These are phyloP conservation scores for Sceliomorpha sp. DNA, from an alignment of 2,888 invertebrate species.

Conservation along the genomic window DNA sequence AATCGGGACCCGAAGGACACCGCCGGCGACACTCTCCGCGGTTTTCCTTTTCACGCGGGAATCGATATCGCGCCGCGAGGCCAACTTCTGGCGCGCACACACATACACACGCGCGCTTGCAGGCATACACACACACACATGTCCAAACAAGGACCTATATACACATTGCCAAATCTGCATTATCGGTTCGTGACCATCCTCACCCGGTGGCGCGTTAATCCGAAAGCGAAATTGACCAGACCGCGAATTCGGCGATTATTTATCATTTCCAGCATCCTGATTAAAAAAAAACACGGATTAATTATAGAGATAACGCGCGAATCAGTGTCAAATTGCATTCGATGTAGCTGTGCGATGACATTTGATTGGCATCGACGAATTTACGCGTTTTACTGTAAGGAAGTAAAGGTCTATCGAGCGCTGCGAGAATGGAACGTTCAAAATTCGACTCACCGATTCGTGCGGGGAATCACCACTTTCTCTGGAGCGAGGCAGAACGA, in stretches of 20 bases:
- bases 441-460: no score
- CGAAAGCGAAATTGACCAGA: conserved; percentile 39
- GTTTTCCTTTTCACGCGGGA: conserved; percentile 55
- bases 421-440: no score
- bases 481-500: conserved; percentile 4
- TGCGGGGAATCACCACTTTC: no score
- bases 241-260: conserved; percentile 5
- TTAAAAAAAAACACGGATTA: no score
- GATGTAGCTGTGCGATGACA: no score
- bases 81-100: conserved; percentile 49
- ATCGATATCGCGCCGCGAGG: conserved; percentile 52
- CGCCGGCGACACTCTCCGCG: conserved; percentile 50
- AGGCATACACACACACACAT: conserved; percentile 7
- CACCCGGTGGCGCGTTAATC: conserved; percentile 8
- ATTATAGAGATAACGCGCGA: no score
- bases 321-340: no score
- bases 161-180: conserved; percentile 16
- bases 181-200: conserved; percentile 12
- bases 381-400: no score
- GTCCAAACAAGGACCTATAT: conserved; percentile 5
- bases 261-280: no score
- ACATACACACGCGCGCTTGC: conserved; percentile 13
- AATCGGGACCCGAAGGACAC: conserved; percentile 45
- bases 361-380: no score
- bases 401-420: no score